Conservation (phyloP, 2,113 vertebrate genomes). For the Pagrus major region DNA sequence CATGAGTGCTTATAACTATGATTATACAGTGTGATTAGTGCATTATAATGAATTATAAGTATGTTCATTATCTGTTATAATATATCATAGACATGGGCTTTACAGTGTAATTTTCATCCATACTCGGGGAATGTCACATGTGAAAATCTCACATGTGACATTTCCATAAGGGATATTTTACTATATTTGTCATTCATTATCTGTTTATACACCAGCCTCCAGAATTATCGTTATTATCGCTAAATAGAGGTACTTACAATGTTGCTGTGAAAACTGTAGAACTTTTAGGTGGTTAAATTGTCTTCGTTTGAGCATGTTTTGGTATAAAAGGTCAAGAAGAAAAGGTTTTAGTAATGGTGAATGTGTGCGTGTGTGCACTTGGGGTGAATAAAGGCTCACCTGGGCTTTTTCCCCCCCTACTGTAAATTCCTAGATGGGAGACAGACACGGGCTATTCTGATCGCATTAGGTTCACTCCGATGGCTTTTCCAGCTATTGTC, state of each 20-base stretch:
- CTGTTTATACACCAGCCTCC: no score
- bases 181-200: no score
- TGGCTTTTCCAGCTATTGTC: constrained; percentile 81
- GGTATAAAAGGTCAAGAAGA: not conserved
- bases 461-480: constrained; percentile 76
- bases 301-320: not conserved
- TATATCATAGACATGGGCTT: no score
- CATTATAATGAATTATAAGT: no score
- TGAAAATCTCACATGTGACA: no score
- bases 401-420: constrained; percentile 51
- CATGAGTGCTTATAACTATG: no score
- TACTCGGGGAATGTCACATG: no score
- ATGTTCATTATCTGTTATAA: no score
- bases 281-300: not conserved
- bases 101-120: no score
- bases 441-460: constrained; percentile 68
- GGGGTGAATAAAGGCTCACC: constrained; percentile 59
- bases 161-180: no score
- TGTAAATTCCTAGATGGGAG: constrained; percentile 70
- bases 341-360: not conserved
- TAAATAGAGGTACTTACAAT: not conserved
- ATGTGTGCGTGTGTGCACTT: constrained; percentile 9
- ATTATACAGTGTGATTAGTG: no score
- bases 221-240: no score
- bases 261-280: not conserved